Evolutionary conservation across 2,888 invertebrate species (phyloP).

Genomic region (Agrotis ipsilon): DNA sequence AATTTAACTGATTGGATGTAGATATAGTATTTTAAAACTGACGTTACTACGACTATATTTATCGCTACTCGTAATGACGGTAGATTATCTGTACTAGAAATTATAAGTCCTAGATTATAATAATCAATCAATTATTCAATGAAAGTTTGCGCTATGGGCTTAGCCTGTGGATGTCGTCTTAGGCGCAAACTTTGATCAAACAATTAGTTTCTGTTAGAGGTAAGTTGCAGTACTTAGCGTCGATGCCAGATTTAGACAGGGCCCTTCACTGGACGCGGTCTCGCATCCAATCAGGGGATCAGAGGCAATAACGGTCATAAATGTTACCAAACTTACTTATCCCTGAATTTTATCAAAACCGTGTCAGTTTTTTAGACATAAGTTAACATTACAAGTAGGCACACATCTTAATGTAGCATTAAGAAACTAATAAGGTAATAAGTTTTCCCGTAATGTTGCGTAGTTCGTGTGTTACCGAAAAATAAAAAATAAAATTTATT

Average conservation of each 20-base stretch:
- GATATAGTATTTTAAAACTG: constrained; percentile 40
- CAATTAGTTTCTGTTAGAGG: constrained; percentile 39
- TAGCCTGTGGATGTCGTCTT: constrained; percentile 20
- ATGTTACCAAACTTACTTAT: constrained; percentile 25
- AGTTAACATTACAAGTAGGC: constrained; percentile 51
- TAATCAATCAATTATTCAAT: constrained; percentile 42
- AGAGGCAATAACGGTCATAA: constrained; percentile 15
- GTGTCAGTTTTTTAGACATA: constrained; percentile 44
- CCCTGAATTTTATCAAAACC: constrained; percentile 26
- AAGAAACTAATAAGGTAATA: constrained; percentile 52
- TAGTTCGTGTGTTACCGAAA: constrained; percentile 47
- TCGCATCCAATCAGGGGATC: constrained; percentile 50
- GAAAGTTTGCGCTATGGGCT: constrained; percentile 37
- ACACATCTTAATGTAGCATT: constrained; percentile 50
- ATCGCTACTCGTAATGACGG: constrained; percentile 40
- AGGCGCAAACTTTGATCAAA: constrained; percentile 47
- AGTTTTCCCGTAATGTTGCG: constrained; percentile 41
- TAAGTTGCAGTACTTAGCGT: constrained; percentile 48
- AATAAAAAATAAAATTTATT: constrained; percentile 51
- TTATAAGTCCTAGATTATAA: constrained; percentile 49
- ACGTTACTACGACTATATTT: constrained; percentile 37
- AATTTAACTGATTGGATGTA: constrained; percentile 43
- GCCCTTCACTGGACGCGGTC: constrained; percentile 29
- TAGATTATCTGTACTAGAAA: constrained; percentile 55
- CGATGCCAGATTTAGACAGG: constrained; percentile 32